Base-by-base conservation (phyloP, 2,888 invertebrate species). In the Netelia fuscicornis region DNA sequence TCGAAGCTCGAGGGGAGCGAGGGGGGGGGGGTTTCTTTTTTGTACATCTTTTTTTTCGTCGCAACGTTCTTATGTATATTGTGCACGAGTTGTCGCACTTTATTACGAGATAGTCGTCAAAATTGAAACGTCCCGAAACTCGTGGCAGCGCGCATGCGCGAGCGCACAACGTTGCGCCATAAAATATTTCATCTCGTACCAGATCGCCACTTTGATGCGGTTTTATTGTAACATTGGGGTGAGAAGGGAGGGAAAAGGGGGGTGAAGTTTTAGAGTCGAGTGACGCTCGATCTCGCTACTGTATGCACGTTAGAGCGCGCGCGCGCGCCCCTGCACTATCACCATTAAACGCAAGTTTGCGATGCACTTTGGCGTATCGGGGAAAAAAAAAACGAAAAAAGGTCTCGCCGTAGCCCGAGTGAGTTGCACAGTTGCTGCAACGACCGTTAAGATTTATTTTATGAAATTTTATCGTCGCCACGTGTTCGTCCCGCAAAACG, bases 341-440 rank as follows among this genome's bases (percentile, higher is more conserved):
- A 23, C 58, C 20, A 58, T 58, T 58, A 58, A 58, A 58, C 17
- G 17, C 58, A 58, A 58, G 17, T 58, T 58, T 58, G 58, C 58
- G 20, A 58, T 20, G 9, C 20, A 58, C 58, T 58, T 58, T 58
- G 58, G 20, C 58, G 17, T 9, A 17, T 20, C 17, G 3, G 20
- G 17, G 17, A 17, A 17, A 17, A 17, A 17, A 58, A 48, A 48
- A 48, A 20, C 17, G 20, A 20, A 58, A 58, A 20, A 20, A 2
- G 58, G 17, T 58, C 58, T 20, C 48, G 6, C 11, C 48, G 58
- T 58, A 23, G 30, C 30, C 30, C 30, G 5, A 0, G 30, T 2
- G 30, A 30, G 30, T 30, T 5, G 30, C 30, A 2, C 20, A 17
- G 17, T 20, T 58, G 58, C 9, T 17, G 17, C 17, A 58, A 58